A percentile compares a stretch with the other conserved stretches of the same genome.
These are phyloP conservation scores for Myanophis thanlyinensis DNA, from an alignment of 2,113 vertebrate species.

Conservation along the genomic window DNA sequence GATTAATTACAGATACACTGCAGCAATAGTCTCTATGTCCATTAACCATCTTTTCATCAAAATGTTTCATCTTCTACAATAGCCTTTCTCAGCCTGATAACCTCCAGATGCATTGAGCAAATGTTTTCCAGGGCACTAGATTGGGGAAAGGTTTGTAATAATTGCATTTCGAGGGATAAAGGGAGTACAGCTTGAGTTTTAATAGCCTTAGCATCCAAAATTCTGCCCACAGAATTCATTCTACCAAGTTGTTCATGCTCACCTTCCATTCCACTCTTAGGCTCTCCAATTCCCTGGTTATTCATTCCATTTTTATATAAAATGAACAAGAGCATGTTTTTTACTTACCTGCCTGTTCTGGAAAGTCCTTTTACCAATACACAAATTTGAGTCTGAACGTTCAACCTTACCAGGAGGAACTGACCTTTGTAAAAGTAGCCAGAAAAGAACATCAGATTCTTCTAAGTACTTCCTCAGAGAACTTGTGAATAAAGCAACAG, in stretches of 20 bases:
- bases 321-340: background rate
- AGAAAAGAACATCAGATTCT: background rate
- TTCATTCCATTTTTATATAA: background rate
- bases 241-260: background rate
- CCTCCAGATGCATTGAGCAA: background rate
- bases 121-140: background rate
- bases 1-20: background rate
- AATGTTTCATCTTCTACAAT: background rate
- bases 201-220: background rate
- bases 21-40: background rate
- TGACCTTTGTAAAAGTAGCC: background rate
- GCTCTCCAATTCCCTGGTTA: background rate
- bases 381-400: background rate
- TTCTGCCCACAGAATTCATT: background rate
- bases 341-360: slow-evolving; percentile 2
- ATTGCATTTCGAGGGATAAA: background rate
- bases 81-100: background rate
- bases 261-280: background rate
- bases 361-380: background rate
- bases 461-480: background rate
- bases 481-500: background rate
- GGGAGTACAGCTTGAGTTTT: background rate
- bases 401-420: background rate
- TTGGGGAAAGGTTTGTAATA: background rate
- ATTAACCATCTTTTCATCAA: background rate